These are phyloP conservation scores for Atherinomorus stipes DNA, from an alignment of 2,113 vertebrate genomes.

Conservation along the genomic window DNA sequence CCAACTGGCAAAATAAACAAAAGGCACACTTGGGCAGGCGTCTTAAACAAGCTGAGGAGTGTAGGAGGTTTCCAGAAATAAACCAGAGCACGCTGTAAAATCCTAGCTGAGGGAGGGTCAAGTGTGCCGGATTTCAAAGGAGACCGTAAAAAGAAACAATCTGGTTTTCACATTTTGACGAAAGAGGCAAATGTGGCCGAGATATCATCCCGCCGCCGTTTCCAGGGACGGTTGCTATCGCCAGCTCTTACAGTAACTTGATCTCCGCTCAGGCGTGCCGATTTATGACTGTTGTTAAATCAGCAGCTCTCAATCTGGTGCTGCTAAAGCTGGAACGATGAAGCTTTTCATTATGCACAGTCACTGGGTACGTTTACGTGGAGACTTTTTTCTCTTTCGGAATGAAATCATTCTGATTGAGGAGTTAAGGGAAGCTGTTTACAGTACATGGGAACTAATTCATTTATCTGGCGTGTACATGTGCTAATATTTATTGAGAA, in stretches of 20 bases:
- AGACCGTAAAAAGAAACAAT: conserved; percentile 72
- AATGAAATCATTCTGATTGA: too few relatives aligned
- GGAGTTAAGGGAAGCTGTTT: too few relatives aligned
- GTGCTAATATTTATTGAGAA: too few relatives aligned
- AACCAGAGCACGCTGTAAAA: conserved; percentile 73
- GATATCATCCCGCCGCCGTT: conserved; percentile 45
- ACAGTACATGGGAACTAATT: too few relatives aligned
- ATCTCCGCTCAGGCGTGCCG: conserved; percentile 32
- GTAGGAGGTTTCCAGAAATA: conserved; percentile 76
- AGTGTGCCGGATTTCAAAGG: conserved; percentile 77
- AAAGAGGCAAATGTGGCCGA: conserved; percentile 54
- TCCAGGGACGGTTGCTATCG: conserved; percentile 41
- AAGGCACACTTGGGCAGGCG: conserved; percentile 69
- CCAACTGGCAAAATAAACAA: conserved; percentile 70
- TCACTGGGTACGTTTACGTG: too few relatives aligned
- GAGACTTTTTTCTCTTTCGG: too few relatives aligned
- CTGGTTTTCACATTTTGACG: conserved; percentile 73
- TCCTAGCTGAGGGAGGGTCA: conserved; percentile 67
- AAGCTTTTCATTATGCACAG: conserved; percentile 25
- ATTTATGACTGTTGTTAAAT: conserved; percentile 62
- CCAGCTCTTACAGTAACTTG: conserved; percentile 48
- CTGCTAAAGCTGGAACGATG: conserved; percentile 19
- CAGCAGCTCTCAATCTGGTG: conserved; percentile 16
- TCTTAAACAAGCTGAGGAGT: conserved; percentile 68
- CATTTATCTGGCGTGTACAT: too few relatives aligned